These are phyloP conservation scores for Drosophila neonasuta DNA, from an alignment of 2,888 invertebrate species.

Conservation along the genomic window DNA sequence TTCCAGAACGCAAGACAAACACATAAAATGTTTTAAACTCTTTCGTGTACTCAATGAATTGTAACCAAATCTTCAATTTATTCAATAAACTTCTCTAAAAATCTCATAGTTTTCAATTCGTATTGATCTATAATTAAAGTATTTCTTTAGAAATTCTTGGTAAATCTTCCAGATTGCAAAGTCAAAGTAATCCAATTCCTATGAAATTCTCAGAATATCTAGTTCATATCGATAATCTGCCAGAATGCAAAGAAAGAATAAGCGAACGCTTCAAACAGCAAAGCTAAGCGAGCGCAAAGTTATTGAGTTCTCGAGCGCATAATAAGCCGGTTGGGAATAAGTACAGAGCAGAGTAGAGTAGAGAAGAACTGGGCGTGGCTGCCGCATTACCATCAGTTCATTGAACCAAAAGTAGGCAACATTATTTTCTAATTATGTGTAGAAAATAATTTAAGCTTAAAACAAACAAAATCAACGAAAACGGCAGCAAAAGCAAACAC, in stretches of 20 bases:
- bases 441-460: slow-evolving; percentile 64
- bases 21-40: too few relatives aligned
- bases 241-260: neutral
- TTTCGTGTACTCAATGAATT: too few relatives aligned
- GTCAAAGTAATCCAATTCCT: neutral
- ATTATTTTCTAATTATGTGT: slow-evolving; percentile 70
- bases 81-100: too few relatives aligned
- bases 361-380: slow-evolving; percentile 47
- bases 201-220: neutral
- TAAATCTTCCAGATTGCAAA: neutral
- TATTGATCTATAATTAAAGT: too few relatives aligned
- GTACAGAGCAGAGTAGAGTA: slow-evolving; percentile 9
- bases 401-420: slow-evolving; percentile 77
- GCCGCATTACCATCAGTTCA: slow-evolving; percentile 58
- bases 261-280: neutral
- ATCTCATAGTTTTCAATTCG: too few relatives aligned
- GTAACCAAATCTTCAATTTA: too few relatives aligned
- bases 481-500: slow-evolving; percentile 30
- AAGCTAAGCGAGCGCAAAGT: neutral
- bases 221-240: neutral
- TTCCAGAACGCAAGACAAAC: neutral
- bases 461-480: slow-evolving; percentile 53
- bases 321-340: slow-evolving; percentile 19
- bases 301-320: slow-evolving; percentile 16
- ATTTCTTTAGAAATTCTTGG: too few relatives aligned